Conservation (phyloP, 2,888 invertebrate genomes). For the Synanthedon tipuliformis region DNA sequence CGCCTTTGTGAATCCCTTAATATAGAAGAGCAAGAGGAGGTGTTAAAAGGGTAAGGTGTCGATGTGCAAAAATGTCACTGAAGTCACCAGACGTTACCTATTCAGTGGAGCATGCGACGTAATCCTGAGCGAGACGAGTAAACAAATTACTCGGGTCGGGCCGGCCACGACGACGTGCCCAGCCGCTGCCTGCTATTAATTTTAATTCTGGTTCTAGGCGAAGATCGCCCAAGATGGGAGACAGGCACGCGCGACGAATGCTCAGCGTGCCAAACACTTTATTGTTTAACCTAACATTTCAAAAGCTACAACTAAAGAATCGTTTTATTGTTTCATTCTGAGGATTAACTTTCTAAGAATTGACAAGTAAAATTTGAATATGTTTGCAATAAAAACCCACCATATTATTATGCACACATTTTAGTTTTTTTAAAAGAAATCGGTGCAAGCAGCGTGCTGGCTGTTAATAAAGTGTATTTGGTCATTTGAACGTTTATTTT, state of each 20-base stretch:
- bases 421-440: too few relatives aligned
- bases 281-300: neutral
- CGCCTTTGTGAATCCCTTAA: too few relatives aligned
- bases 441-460: too few relatives aligned
- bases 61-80: constrained; percentile 1
- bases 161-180: constrained; percentile 34
- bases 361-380: too few relatives aligned
- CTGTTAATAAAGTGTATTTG: too few relatives aligned
- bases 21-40: too few relatives aligned
- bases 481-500: too few relatives aligned
- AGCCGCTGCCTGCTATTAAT: constrained; percentile 57
- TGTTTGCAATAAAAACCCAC: too few relatives aligned
- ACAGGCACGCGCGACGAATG: constrained; percentile 46
- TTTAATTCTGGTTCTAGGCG: constrained; percentile 60
- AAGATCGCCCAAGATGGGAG: constrained; percentile 56
- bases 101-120: constrained; percentile 61
- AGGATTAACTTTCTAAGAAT: too few relatives aligned
- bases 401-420: too few relatives aligned
- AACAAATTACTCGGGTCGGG: constrained; percentile 60
- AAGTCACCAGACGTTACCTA: constrained; percentile 59
- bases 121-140: constrained; percentile 63
- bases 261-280: constrained; percentile 1
- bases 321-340: too few relatives aligned
- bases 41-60: neutral
- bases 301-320: too few relatives aligned